These are phyloP conservation scores for Dreissena polymorpha DNA, from an alignment of 1,140 invertebrate genomes.

Conservation along the genomic window DNA sequence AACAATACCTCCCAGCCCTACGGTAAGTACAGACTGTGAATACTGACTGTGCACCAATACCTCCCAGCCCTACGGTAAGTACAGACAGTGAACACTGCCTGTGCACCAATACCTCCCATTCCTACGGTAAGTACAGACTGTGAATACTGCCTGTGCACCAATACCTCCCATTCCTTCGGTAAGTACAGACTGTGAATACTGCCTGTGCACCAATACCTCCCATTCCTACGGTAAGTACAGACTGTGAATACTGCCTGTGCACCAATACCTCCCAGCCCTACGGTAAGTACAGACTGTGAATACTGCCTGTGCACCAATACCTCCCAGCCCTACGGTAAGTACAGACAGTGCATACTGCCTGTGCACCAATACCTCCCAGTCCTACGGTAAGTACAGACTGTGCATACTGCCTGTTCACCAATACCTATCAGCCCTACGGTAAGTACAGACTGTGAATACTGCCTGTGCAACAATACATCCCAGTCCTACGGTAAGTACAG, in stretches of 20 bases:
- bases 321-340: background rate
- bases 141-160: background rate
- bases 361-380: no score
- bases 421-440: background rate
- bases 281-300: no score
- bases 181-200: constrained; percentile 30
- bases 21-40: background rate
- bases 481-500: no score
- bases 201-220: background rate
- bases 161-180: no score
- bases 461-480: background rate
- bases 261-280: no score
- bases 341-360: background rate
- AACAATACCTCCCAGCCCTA: background rate
- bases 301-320: background rate
- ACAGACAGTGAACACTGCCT: constrained; percentile 18
- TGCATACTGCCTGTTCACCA: constrained; percentile 2
- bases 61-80: no score
- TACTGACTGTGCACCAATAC: background rate
- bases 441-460: background rate
- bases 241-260: background rate
- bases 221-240: background rate
- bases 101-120: background rate
- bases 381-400: no score
- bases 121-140: background rate